These are phyloP conservation scores for Lepidurus arcticus DNA, from an alignment of 1,140 invertebrate genomes.

Conservation along the genomic window DNA sequence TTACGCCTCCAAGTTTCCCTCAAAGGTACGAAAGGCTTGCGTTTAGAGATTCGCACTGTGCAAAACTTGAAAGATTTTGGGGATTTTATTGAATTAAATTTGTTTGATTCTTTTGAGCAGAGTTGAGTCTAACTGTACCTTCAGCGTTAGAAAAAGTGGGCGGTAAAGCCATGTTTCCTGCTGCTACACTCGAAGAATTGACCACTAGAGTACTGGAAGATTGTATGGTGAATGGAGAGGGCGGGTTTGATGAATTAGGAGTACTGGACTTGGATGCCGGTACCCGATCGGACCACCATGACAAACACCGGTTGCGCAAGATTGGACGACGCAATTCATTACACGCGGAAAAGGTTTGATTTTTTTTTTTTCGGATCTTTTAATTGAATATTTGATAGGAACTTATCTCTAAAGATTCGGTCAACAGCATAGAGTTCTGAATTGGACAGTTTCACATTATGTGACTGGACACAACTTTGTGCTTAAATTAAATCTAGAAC, in stretches of 20 bases:
- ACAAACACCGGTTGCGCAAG: not conserved
- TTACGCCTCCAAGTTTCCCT: constrained; percentile 49
- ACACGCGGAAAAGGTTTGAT: not conserved
- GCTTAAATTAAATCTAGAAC: not conserved
- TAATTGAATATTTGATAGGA: no score
- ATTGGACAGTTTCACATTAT: not conserved
- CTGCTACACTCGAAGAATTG: not conserved
- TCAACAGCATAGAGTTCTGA: no score
- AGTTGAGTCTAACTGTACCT: not conserved
- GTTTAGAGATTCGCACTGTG: not conserved
- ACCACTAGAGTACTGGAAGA: not conserved
- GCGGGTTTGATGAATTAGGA: not conserved
- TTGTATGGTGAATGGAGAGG: constrained; percentile 8
- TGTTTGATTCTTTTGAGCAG: not conserved
- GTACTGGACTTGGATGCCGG: not conserved
- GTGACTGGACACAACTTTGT: not conserved
- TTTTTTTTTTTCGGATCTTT: not conserved
- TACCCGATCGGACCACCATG: not conserved
- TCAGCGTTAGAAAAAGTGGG: constrained; percentile 15
- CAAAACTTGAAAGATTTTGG: not conserved
- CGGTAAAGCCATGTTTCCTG: not conserved
- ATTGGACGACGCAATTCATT: not conserved
- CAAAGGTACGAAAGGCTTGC: constrained; percentile 35
- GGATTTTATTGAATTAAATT: not conserved
- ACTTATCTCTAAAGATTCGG: no score